phyloP scores from a whole-genome alignment of 2,888 invertebrate genomes.

The Eristalis arbustorum region DNA sequence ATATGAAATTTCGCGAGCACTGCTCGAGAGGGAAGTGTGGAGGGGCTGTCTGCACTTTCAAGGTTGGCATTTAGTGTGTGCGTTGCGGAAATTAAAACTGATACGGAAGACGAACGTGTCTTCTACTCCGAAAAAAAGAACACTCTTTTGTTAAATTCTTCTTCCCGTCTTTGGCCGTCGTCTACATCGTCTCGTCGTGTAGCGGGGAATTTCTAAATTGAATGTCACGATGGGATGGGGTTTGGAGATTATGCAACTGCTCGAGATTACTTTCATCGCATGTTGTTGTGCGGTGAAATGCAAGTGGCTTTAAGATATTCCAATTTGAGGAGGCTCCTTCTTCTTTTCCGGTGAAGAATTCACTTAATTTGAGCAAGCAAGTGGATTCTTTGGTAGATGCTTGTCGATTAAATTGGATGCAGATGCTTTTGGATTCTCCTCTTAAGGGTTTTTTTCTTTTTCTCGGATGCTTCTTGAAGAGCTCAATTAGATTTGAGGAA shows the following conservation, averaged over 20 bases:
- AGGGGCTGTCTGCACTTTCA: constrained; percentile 1
- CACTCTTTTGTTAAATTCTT: not conserved
- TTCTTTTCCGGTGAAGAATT: not conserved
- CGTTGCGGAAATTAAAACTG: constrained; percentile 53
- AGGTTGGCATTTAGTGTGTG: constrained; percentile 11
- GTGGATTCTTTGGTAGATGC: not conserved
- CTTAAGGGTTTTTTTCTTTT: not conserved
- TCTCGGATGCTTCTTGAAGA: not conserved
- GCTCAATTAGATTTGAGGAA: not conserved
- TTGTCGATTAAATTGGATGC: not conserved
- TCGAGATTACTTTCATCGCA: not conserved
- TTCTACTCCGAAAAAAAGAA: not conserved
- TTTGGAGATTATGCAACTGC: not conserved
- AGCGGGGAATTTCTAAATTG: not conserved
- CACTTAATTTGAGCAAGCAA: not conserved
- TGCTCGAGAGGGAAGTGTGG: not conserved
- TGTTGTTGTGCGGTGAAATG: not conserved
- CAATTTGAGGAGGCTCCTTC: not conserved
- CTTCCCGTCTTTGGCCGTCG: not conserved
- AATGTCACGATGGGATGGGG: not conserved
- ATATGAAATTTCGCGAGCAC: not conserved
- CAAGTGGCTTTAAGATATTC: not conserved
- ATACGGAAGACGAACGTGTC: not conserved
- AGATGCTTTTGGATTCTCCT: not conserved
- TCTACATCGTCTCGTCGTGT: not conserved